A percentile compares a stretch with the other conserved stretches of the same genome.
Evolutionary conservation across 2,797 vertebrate species (phyloP).

Genomic region (Chaenodraco wilsoni): DNA sequence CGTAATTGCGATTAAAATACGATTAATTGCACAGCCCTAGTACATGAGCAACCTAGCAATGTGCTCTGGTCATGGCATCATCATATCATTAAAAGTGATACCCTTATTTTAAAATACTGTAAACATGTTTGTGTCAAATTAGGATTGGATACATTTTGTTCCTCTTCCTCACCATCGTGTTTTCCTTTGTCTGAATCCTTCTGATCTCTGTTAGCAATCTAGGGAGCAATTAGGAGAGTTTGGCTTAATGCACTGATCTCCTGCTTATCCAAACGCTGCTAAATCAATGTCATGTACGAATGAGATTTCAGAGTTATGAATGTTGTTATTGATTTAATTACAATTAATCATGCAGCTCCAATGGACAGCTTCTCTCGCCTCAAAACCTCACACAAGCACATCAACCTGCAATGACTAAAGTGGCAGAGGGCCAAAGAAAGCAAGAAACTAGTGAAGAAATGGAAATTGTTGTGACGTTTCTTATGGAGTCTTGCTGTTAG

Average conservation of each 20-base stretch:
- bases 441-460: not conserved
- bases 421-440: not conserved
- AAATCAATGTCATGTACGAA: constrained; percentile 25
- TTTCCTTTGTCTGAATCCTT: not conserved
- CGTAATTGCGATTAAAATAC: no score
- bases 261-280: constrained; percentile 32
- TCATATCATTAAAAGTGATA: not conserved
- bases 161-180: not conserved
- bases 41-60: no score
- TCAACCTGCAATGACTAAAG: not conserved
- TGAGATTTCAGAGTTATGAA: constrained; percentile 32
- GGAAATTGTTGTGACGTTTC: not conserved
- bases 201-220: constrained; percentile 35
- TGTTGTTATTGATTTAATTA: constrained; percentile 45
- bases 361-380: constrained; percentile 25
- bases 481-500: constrained; percentile 1
- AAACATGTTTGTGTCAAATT: not conserved
- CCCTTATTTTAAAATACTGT: not conserved
- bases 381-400: constrained; percentile 9
- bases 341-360: constrained; percentile 35
- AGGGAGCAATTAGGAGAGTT: constrained; percentile 16
- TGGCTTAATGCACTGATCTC: constrained; percentile 30
- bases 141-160: not conserved
- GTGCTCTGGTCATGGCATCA: not conserved
- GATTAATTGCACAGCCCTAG: no score